Percentiles rank a stretch among this genome's conserved stretches.
Conservation (phyloP, 2,888 invertebrate genomes). For the Tiliacea citrago region DNA sequence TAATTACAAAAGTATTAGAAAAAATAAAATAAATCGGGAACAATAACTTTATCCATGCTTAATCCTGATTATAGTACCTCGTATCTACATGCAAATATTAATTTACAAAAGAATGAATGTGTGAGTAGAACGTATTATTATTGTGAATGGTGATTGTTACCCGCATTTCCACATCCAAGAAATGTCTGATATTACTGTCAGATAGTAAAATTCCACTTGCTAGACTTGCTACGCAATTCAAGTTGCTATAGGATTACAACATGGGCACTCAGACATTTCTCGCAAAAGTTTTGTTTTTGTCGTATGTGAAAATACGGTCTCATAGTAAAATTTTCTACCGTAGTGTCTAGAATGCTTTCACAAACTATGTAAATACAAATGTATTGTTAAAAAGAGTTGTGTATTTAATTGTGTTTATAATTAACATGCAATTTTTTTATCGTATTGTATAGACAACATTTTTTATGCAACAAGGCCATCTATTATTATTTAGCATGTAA, state of each 20-base stretch:
- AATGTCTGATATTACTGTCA: slow-evolving; percentile 17
- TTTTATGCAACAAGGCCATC: background rate
- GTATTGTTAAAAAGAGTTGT: slow-evolving; percentile 1
- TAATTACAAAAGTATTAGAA: slow-evolving; percentile 45
- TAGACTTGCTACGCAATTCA: background rate
- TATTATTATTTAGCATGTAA: background rate
- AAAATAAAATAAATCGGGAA: slow-evolving; percentile 37
- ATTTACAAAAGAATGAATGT: slow-evolving; percentile 33
- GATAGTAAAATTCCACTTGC: slow-evolving; percentile 7
- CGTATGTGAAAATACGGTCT: slow-evolving; percentile 8
- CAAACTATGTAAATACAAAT: slow-evolving; percentile 10
- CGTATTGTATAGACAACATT: slow-evolving; percentile 1
- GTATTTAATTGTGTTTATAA: slow-evolving; percentile 19
- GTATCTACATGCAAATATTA: slow-evolving; percentile 57
- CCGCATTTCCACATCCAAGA: slow-evolving; percentile 33
- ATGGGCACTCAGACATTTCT: slow-evolving; percentile 16
- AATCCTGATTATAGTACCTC: slow-evolving; percentile 36
- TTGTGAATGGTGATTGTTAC: slow-evolving; percentile 28
- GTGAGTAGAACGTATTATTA: slow-evolving; percentile 25
- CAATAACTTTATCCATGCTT: slow-evolving; percentile 56
- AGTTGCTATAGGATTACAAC: slow-evolving; percentile 2
- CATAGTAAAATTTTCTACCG: background rate
- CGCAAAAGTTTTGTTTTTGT: background rate
- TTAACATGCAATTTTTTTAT: slow-evolving; percentile 34
- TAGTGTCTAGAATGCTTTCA: background rate